These are phyloP conservation scores for Mirza zaza DNA, from an alignment of 2,113 vertebrate species.

Conservation along the genomic window DNA sequence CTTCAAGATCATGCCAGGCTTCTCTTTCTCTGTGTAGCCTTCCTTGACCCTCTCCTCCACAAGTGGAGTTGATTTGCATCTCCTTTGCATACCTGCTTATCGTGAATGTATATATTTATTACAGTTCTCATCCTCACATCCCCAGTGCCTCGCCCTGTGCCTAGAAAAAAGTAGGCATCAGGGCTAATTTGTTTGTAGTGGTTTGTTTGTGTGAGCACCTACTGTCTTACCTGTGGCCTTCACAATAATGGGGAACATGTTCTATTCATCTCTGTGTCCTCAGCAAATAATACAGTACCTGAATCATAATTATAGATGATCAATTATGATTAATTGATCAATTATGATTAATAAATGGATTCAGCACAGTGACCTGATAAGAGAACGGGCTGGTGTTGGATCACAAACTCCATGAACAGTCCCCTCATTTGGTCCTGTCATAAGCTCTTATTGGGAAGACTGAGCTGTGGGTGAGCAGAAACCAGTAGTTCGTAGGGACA, in stretches of 20 bases:
- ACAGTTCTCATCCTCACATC: background rate
- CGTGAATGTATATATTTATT: background rate
- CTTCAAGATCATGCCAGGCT: background rate
- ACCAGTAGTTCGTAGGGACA: background rate
- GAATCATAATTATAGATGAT: background rate
- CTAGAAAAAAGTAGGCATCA: background rate
- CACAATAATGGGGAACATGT: background rate
- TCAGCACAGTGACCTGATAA: background rate
- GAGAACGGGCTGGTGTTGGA: background rate
- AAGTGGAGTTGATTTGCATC: no score
- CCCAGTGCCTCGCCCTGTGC: background rate
- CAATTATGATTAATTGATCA: background rate
- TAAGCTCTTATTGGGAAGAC: background rate
- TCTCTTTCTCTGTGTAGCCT: background rate
- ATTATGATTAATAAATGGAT: background rate
- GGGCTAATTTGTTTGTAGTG: background rate
- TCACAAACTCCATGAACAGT: background rate
- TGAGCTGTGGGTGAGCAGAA: background rate
- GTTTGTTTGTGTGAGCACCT: background rate
- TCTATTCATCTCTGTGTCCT: background rate
- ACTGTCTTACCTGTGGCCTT: background rate
- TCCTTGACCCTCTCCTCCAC: background rate
- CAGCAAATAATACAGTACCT: background rate
- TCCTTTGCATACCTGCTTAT: background rate
- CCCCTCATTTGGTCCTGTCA: background rate